Evolutionary conservation across 2,888 invertebrate genomes (phyloP).

Genomic region (Miltochrista miniata): DNA sequence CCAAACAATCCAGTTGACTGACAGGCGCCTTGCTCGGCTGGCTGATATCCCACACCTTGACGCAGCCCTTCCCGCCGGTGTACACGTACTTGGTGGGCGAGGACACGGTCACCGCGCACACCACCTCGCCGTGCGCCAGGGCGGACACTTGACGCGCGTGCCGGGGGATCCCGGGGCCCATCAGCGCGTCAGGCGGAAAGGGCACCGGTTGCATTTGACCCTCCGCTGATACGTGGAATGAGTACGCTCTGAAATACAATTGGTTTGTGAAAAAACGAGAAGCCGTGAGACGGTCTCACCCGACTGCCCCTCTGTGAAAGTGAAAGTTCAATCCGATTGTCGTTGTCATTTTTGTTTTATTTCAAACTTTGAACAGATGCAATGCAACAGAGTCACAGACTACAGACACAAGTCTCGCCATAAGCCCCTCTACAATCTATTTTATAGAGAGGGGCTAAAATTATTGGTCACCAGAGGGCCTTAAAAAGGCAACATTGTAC

Average conservation of each 20-base stretch:
- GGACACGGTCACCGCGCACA: conserved; percentile 98
- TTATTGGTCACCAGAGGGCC: no score
- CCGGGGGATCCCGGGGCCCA: conserved; percentile 96
- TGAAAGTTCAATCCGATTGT: no score
- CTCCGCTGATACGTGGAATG: conserved; percentile 96
- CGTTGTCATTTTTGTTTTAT: no score
- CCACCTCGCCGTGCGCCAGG: conserved; percentile 97
- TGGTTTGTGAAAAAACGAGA: no score
- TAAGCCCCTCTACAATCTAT: no score
- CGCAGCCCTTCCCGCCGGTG: conserved; percentile 98
- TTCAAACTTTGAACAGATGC: no score
- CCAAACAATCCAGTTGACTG: conserved; percentile 95
- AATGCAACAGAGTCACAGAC: no score
- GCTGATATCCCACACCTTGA: conserved; percentile 98
- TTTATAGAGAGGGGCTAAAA: no score
- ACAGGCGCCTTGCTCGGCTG: conserved; percentile 95
- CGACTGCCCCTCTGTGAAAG: no score
- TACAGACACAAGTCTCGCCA: no score
- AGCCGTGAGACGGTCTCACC: no score
- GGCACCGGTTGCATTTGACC: conserved; percentile 96
- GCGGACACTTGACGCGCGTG: conserved; percentile 97
- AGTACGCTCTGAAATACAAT: conserved; percentile 89
- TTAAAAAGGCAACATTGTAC: no score
- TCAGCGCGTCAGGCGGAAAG: conserved; percentile 96
- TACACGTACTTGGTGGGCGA: conserved; percentile 96